These are phyloP conservation scores for Corythucha ciliata DNA, from an alignment of 2,888 invertebrate species.

Conservation along the genomic window DNA sequence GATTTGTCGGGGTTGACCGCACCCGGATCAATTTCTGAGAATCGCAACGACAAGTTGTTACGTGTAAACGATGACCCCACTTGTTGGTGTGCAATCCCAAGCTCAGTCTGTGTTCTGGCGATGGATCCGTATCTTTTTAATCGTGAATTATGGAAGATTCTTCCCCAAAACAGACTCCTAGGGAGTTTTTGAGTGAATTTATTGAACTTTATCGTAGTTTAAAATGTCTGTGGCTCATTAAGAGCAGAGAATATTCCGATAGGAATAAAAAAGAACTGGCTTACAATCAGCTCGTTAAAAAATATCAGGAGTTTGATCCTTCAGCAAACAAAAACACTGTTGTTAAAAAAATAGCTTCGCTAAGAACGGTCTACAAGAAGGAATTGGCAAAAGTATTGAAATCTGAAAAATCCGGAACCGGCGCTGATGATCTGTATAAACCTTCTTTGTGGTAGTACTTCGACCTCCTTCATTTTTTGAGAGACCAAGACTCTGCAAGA, in stretches of 20 bases:
- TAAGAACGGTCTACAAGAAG: slow-evolving; percentile 1
- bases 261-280: slow-evolving; percentile 10
- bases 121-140: too few relatives aligned
- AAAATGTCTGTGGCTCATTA: slow-evolving; percentile 12
- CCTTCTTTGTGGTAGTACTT: slow-evolving; percentile 8
- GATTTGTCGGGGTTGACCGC: too few relatives aligned
- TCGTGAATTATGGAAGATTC: too few relatives aligned
- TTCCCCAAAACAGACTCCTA: too few relatives aligned
- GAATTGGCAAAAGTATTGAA: slow-evolving; percentile 4
- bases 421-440: slow-evolving; percentile 2
- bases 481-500: slow-evolving; percentile 4
- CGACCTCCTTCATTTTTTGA: slow-evolving; percentile 8
- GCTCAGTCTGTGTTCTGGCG: too few relatives aligned
- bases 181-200: slow-evolving; percentile 11
- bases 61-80: too few relatives aligned
- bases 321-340: slow-evolving; percentile 7
- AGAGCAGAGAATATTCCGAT: slow-evolving; percentile 9
- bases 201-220: slow-evolving; percentile 12
- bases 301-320: neutral
- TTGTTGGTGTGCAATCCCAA: too few relatives aligned
- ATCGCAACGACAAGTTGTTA: too few relatives aligned
- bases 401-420: slow-evolving; percentile 4
- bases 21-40: too few relatives aligned
- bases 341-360: slow-evolving; percentile 5
- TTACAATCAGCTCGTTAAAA: slow-evolving; percentile 9